phyloP scores from a whole-genome alignment of 2,797 vertebrate genomes.

The Pseudomugil tenellus region DNA sequence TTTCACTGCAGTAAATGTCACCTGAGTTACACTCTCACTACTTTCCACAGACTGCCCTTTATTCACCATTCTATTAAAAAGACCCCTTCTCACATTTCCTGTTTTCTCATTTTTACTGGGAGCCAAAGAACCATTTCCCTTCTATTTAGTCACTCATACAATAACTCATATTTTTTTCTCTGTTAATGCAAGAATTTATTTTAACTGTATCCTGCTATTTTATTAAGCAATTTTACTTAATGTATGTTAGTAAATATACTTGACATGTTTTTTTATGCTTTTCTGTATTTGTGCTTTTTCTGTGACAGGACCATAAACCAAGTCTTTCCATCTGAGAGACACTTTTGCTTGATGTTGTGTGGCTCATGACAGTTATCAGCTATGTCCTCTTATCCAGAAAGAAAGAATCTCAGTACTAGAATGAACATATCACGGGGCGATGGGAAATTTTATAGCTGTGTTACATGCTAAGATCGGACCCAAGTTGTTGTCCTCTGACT shows the following conservation, averaged over 20 bases:
- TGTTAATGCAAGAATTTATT: slow-evolving; percentile 26
- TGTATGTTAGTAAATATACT: not conserved
- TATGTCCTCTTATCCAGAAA: slow-evolving; percentile 8
- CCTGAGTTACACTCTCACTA: slow-evolving; percentile 70
- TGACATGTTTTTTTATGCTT: slow-evolving; percentile 32
- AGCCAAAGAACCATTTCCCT: slow-evolving; percentile 60
- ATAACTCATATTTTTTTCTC: slow-evolving; percentile 46
- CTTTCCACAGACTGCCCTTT: slow-evolving; percentile 64
- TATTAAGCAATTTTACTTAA: not conserved
- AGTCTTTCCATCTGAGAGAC: slow-evolving; percentile 7
- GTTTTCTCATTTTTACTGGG: slow-evolving; percentile 71
- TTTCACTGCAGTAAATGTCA: slow-evolving; percentile 82
- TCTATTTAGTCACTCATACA: slow-evolving; percentile 28
- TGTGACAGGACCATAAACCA: slow-evolving; percentile 13
- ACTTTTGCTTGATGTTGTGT: slow-evolving; percentile 3
- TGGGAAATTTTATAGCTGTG: slow-evolving; percentile 5
- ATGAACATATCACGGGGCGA: slow-evolving; percentile 1
- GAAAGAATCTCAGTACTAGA: not conserved
- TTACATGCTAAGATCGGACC: slow-evolving; percentile 10
- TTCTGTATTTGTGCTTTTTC: slow-evolving; percentile 19
- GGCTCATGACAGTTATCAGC: slow-evolving; percentile 9
- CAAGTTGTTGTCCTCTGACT: slow-evolving; percentile 12
- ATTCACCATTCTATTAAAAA: slow-evolving; percentile 63
- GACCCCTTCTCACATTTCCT: slow-evolving; percentile 67
- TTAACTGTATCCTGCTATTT: slow-evolving; percentile 17